Conservation (phyloP, 2,797 vertebrate genomes). For the Gymnoscopelus microlampas region DNA sequence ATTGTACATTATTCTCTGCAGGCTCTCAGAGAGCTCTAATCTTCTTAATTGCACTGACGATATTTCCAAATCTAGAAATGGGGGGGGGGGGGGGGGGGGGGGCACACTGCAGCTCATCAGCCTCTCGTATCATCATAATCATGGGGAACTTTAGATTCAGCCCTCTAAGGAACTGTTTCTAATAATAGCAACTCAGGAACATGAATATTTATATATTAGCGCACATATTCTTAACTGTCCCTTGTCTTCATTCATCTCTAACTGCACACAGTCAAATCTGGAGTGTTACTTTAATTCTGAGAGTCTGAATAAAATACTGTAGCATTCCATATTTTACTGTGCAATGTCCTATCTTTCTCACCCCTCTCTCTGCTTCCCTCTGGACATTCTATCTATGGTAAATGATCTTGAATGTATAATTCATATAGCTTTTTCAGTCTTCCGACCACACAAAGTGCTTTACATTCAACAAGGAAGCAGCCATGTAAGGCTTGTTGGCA, state of each 20-base stretch:
- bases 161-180: slow-evolving; percentile 51
- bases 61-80: slow-evolving; percentile 52
- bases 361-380: not conserved
- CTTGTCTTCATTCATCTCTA: not conserved
- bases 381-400: not conserved
- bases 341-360: not conserved
- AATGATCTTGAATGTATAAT: too few relatives aligned
- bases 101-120: slow-evolving; percentile 41
- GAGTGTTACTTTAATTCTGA: too few relatives aligned
- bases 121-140: slow-evolving; percentile 44
- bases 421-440: too few relatives aligned
- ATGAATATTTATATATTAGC: slow-evolving; percentile 57
- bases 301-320: not conserved
- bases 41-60: slow-evolving; percentile 35
- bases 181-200: slow-evolving; percentile 64
- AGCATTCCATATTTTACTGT: not conserved
- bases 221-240: slow-evolving; percentile 13
- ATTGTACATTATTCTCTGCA: slow-evolving; percentile 22
- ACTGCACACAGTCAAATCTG: too few relatives aligned
- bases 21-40: slow-evolving; percentile 5
- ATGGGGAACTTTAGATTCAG: slow-evolving; percentile 53
- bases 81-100: too few relatives aligned
- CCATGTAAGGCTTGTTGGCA: too few relatives aligned
- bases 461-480: too few relatives aligned
- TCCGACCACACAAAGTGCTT: too few relatives aligned